Evolutionary conservation across 2,888 invertebrate genomes (phyloP), one percentile per base, ranked within the genome.

Genomic region (Agrilus biguttatus): DNA sequence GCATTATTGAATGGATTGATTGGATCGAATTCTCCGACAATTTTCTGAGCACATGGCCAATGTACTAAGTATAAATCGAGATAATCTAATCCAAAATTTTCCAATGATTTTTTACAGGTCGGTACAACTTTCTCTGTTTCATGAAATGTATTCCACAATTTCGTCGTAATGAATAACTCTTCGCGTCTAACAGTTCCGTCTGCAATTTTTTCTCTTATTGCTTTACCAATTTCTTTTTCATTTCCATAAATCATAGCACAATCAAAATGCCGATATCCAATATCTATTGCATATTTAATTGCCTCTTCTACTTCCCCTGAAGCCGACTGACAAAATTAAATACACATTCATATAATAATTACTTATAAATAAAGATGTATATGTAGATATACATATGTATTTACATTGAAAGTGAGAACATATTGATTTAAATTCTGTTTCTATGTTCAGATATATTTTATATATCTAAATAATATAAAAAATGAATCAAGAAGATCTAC

Each of bases 71-170:
- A 75, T 2, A 75, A 53, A 46, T 76, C 75, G 0, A 76, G 65
- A 44, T 74, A 75, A 1, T 67, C 62, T 49, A 72, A 54, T 47
- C 73, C 72, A 10, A 76, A 65, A 7, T 68, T 65, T 2, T 55
- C 47, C 44, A 76, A 53, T 0, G 74, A 73, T 5, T 62, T 52
- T 49, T 55, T 61, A 32, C 62, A 58, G 10, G 63, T 54, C 10
- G 59, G 57, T 8, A 62, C 61, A 6, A 66, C 65, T 43, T 56
- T 34, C 23, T 87, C 83, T 0, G 77, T 75, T 14, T 76, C 75
- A 61, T 95, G 93, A 64, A 77, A 87, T 0, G 87, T 89, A 68
- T 91, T 89, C 92, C 92, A 92, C 3, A 89, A 63, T 74, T 90
- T 86, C 40, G 83, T 83, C 0, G 80, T 80, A 48, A 85, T 70